Evolutionary conservation across 2,113 vertebrate species (phyloP).

Genomic region (Regulus satrapa): DNA sequence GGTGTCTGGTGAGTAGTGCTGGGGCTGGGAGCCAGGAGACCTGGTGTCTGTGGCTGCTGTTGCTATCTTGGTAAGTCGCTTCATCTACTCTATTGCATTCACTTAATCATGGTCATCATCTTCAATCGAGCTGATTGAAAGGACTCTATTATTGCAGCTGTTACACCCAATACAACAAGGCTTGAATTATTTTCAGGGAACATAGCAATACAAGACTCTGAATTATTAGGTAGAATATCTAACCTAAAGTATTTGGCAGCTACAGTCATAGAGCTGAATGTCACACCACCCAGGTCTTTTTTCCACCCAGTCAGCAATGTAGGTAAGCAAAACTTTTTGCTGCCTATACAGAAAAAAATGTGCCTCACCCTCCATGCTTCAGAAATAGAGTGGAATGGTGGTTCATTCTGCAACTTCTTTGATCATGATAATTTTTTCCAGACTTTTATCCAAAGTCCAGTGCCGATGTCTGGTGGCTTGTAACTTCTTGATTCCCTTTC

Average conservation of each 20-base stretch:
- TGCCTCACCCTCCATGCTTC: background rate
- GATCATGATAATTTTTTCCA: background rate
- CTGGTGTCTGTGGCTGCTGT: conserved; percentile 11
- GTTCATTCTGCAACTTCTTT: background rate
- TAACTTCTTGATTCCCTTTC: background rate
- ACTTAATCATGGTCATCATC: conserved; percentile 35
- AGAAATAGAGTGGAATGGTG: background rate
- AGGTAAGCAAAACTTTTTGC: background rate
- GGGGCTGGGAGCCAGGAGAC: conserved; percentile 5
- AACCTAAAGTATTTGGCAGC: background rate
- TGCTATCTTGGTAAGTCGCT: background rate
- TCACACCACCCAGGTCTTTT: background rate
- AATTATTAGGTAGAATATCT: background rate
- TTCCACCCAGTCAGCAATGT: background rate
- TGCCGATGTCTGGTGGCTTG: background rate
- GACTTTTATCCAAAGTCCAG: background rate
- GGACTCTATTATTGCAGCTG: conserved; percentile 43
- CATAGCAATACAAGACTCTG: background rate
- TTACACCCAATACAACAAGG: background rate
- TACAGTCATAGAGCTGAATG: background rate
- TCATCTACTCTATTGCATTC: background rate
- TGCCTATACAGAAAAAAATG: background rate
- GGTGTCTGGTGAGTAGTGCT: background rate
- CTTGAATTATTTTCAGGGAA: conserved; percentile 37
- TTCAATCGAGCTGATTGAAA: conserved; percentile 12